Conservation (phyloP, 1,140 invertebrate species). For the Diachasma alloeum region DNA sequence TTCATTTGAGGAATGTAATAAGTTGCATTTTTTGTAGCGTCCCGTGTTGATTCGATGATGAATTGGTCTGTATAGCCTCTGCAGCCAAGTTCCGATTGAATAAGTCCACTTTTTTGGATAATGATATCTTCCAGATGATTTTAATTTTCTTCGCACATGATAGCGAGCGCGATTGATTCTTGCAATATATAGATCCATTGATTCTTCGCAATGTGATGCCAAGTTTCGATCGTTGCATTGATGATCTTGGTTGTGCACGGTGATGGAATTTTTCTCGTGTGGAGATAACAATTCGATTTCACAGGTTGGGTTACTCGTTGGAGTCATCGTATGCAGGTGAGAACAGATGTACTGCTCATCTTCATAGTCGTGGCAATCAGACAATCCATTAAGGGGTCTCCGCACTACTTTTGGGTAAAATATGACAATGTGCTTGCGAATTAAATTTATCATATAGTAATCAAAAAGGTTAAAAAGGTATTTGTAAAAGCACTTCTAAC, state of each 20-base stretch:
- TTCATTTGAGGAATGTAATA: slow-evolving; percentile 11
- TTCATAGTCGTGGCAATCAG: slow-evolving; percentile 11
- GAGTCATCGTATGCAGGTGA: too few species aligned
- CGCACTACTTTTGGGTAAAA: too few species aligned
- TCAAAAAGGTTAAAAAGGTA: too few species aligned
- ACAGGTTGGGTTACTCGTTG: neutral
- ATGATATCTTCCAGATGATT: neutral
- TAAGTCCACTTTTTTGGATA: slow-evolving; percentile 10
- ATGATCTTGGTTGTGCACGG: slow-evolving; percentile 10
- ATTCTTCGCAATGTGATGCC: slow-evolving; percentile 19
- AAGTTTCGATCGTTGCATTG: slow-evolving; percentile 27
- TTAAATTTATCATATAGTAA: too few species aligned
- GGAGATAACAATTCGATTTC: neutral
- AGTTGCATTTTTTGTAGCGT: slow-evolving; percentile 9
- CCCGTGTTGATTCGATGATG: slow-evolving; percentile 4
- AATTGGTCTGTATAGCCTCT: slow-evolving; percentile 19
- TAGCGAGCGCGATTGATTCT: slow-evolving; percentile 22
- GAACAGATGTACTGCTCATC: neutral
- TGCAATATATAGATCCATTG: slow-evolving; percentile 27
- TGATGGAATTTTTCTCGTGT: neutral
- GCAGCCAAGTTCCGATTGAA: slow-evolving; percentile 1
- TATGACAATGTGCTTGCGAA: too few species aligned
- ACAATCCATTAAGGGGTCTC: slow-evolving; percentile 17
- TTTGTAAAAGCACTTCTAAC: too few species aligned
- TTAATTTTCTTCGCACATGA: neutral